These are phyloP conservation scores for Melieria picta DNA, from an alignment of 2,888 invertebrate species.

Conservation along the genomic window DNA sequence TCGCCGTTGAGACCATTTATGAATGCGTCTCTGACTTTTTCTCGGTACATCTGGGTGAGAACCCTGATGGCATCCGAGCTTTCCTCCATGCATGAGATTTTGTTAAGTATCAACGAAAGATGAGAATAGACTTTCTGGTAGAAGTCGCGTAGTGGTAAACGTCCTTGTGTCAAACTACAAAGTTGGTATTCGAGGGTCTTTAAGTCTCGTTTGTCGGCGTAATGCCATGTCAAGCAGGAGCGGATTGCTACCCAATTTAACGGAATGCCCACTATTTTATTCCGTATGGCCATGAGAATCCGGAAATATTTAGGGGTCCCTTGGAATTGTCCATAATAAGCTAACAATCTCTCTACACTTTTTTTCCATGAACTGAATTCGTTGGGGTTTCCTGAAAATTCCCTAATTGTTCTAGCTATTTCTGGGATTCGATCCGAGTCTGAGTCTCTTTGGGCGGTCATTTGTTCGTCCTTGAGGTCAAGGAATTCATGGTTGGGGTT, in stretches of 20 bases:
- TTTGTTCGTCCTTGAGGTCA: too few species aligned
- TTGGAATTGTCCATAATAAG: conserved; percentile 1
- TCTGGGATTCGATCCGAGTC: neutral
- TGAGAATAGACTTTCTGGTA: conserved; percentile 41
- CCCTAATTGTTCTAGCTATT: neutral
- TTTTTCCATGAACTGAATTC: neutral
- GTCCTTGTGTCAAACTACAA: conserved; percentile 30
- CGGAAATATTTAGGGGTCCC: conserved; percentile 19
- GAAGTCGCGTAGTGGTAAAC: conserved; percentile 37
- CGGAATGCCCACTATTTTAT: conserved; percentile 15
- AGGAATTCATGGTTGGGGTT: too few species aligned
- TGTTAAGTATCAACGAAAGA: conserved; percentile 43
- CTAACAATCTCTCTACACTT: conserved; percentile 8
- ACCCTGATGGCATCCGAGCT: conserved; percentile 17
- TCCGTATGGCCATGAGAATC: conserved; percentile 13
- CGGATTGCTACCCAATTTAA: conserved; percentile 13
- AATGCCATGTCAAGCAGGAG: conserved; percentile 8
- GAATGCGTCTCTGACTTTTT: too few species aligned
- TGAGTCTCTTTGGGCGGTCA: too few species aligned
- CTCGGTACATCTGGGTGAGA: too few species aligned
- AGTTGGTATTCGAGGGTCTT: conserved; percentile 26
- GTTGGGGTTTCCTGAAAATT: conserved; percentile 12
- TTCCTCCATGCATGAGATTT: conserved; percentile 38
- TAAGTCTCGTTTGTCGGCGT: conserved; percentile 16
- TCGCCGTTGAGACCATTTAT: too few species aligned